These are phyloP conservation scores for Cephus pygmeus DNA, from an alignment of 2,888 invertebrate genomes.

Conservation along the genomic window DNA sequence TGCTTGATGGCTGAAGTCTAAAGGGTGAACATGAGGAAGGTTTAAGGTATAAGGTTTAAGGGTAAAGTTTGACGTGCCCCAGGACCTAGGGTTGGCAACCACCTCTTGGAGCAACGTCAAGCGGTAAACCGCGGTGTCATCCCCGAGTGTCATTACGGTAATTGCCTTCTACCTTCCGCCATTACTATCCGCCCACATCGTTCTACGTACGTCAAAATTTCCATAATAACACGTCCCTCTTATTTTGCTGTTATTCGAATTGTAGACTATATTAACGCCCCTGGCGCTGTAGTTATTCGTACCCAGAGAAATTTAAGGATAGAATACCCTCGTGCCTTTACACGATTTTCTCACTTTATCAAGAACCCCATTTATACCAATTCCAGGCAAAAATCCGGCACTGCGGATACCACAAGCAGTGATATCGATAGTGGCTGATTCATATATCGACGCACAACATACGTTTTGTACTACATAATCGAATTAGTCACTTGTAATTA, in stretches of 20 bases:
- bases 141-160: constrained; percentile 37
- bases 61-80: not conserved
- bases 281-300: not conserved
- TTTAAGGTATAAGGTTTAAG: not conserved
- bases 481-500: not conserved
- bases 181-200: not conserved
- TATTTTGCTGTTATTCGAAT: not conserved
- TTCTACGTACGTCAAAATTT: constrained; percentile 4
- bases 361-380: too few relatives aligned
- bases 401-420: too few relatives aligned
- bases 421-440: not conserved
- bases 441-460: too few relatives aligned
- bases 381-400: too few relatives aligned
- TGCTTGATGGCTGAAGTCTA: not conserved
- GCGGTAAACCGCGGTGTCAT: constrained; percentile 38
- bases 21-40: not conserved
- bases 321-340: not conserved
- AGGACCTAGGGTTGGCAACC: not conserved
- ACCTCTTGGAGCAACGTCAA: not conserved
- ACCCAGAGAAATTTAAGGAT: not conserved
- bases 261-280: not conserved
- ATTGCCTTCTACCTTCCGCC: constrained; percentile 28
- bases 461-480: too few relatives aligned
- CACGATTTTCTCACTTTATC: not conserved
- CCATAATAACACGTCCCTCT: constrained; percentile 2